Conservation (phyloP, 2,113 vertebrate genomes). For the Pollachius pollachius region DNA sequence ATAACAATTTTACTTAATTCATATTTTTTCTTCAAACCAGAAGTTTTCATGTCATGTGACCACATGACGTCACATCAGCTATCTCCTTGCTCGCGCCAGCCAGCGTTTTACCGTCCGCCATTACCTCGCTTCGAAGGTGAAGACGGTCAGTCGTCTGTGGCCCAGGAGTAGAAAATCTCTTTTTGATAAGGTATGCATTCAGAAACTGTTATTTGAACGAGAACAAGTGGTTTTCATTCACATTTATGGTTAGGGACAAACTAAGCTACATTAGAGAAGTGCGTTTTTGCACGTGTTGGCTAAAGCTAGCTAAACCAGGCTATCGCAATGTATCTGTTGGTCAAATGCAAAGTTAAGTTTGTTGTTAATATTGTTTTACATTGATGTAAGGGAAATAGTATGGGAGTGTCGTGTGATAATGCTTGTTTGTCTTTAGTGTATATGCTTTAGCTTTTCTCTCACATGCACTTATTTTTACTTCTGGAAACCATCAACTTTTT, state of each 20-base stretch:
- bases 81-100: background rate
- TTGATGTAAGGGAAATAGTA: background rate
- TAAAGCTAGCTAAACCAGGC: conserved; percentile 13
- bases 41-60: conserved; percentile 12
- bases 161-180: background rate
- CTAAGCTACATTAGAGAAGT: conserved; percentile 4
- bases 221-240: background rate
- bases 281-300: background rate
- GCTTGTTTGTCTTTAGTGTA: background rate
- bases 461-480: background rate
- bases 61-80: background rate
- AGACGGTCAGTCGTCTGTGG: background rate
- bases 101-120: conserved; percentile 5
- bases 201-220: conserved; percentile 1
- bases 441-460: background rate
- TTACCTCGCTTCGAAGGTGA: conserved; percentile 2
- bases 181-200: conserved; percentile 10
- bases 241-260: conserved; percentile 15
- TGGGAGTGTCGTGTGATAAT: background rate
- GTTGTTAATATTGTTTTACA: conserved; percentile 3
- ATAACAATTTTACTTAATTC: conserved; percentile 1
- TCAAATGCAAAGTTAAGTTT: conserved; percentile 5
- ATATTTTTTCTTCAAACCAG: conserved; percentile 19
- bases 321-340: conserved; percentile 1
- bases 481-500: too few species aligned